Evolutionary conservation across 1,140 invertebrate genomes (phyloP).

Genomic region (Nebria ingens): DNA sequence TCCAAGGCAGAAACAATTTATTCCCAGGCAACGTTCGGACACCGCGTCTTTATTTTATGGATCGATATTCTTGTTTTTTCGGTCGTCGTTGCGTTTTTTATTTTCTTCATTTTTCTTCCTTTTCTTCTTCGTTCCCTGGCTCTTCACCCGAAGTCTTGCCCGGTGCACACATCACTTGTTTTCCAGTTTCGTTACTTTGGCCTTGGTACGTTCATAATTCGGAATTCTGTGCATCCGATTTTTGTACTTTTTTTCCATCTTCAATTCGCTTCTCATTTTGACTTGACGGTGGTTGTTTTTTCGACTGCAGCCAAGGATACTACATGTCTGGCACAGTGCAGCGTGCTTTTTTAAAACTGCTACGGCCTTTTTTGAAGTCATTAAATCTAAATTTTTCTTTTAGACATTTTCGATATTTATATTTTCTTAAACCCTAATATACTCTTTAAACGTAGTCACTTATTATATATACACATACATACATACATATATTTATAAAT

Average conservation of each 20-base stretch:
- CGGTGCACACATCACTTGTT: neutral
- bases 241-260: no score
- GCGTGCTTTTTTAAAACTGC: neutral
- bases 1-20: slow-evolving; percentile 9
- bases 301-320: neutral
- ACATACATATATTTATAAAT: no score
- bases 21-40: slow-evolving; percentile 4
- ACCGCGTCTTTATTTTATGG: slow-evolving; percentile 9
- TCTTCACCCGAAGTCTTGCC: no score
- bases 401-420: no score
- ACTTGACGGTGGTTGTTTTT: slow-evolving; percentile 5
- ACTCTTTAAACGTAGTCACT: no score
- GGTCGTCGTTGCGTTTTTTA: neutral
- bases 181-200: neutral
- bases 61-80: slow-evolving; percentile 9
- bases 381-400: no score
- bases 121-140: neutral
- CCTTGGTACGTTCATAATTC: slow-evolving; percentile 4
- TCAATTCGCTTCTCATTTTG: neutral
- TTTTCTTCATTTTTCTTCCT: neutral
- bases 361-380: no score
- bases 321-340: neutral
- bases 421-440: no score
- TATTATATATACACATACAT: no score
- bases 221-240: slow-evolving; percentile 1